Base-by-base conservation (phyloP, 2,113 vertebrate genomes). In the Menura novaehollandiae region DNA sequence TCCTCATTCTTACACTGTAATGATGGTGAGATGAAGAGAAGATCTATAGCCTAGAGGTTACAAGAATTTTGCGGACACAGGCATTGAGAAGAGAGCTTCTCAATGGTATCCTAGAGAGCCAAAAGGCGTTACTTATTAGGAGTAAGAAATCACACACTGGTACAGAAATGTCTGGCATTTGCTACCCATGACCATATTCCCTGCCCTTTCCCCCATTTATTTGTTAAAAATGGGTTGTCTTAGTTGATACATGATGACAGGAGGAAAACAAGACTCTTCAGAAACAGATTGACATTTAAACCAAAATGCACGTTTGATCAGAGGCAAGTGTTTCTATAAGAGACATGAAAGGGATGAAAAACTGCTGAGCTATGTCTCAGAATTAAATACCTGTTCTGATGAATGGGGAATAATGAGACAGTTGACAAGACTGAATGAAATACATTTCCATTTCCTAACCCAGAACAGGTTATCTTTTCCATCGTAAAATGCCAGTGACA, bases 371-470 rank as follows among this genome's bases (percentile, higher is more conserved):
- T 85, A 23, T 18, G 73, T 84, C 75, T 91, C 76, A 91, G 85
- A 95, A 89, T 68, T 95, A 95, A 97, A 92, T 93, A 94, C 60
- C 71, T 93, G 32, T 59, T 88, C 69, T 85, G 81, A 90, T 82
- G 78, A 96, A 74, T 60, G 59, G 35, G 6, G 16, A 93, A 83
- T 91, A 95, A 95, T 91, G 71, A 96, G 51, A 89, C 27, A 64
- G 32, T 88, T 76, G 89, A 93, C 41, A 92, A 87, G 63, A 76
- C 10, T 23, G 43, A 82, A 73, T 55, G 44, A 92, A 89, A 89
- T 62, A 47, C 5, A 55, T 71, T 96, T 96, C 72, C 32, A 59
- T 66, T 94, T 94, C 73, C 14, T 56, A 85, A 82, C 37, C 27
- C 68, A n/a, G 71, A 88, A 67, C 35, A 85, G 44, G 66, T 88